Base-by-base conservation (phyloP, 2,797 vertebrate genomes). In the Knipowitschia caucasica region DNA sequence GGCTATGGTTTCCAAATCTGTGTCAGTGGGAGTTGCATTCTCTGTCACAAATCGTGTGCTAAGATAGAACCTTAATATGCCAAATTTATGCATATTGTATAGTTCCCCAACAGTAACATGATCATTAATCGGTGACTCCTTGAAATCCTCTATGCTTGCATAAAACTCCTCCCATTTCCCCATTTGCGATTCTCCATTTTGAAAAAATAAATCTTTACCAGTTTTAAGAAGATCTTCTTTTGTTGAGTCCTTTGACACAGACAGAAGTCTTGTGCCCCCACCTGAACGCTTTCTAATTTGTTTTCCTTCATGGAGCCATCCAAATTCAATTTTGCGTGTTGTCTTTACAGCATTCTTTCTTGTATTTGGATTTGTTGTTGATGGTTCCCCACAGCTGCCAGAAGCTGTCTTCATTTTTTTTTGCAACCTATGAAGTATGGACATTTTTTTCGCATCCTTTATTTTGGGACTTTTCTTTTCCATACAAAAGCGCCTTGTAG, bases 91-190 rank as follows among this genome's bases (percentile, higher is more conserved):
- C 14, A 53, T 11, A 20, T 5, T 42, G 17, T 23, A 42, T 12
- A 42, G 39, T 34, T 39, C 18, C 8, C 47, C 25, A 53, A 53
- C 50, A 40, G 36, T 40, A 9, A 2, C 15, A 11, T 12, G 17
- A 3, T 25, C 26, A 30, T 40, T 17, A 27, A 53, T 25, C 3
- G 18, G n/a, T 40, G 50, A 39, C 21, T 53, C 35, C 26, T 53
- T 29, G 7, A 39, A 53, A 24, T 29, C 50, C 18, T 20, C 27
- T 25, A 52, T 20, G 29, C 25, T 1, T 53, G 50, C 7, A 20
- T 2, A 26, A 53, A 40, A 24, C 14, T 24, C 27, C 38, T 24
- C 15, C 23, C n/a, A 24, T 27, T 45, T 45, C 43, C 43, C 2
- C 3, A 25, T 45, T 44, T 45, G 3, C n/a, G 42, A 45, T 7